A percentile compares a stretch with the other conserved stretches of the same genome.
These are phyloP conservation scores for Xiphophorus hellerii DNA, from an alignment of 2,113 vertebrate genomes.

Conservation along the genomic window DNA sequence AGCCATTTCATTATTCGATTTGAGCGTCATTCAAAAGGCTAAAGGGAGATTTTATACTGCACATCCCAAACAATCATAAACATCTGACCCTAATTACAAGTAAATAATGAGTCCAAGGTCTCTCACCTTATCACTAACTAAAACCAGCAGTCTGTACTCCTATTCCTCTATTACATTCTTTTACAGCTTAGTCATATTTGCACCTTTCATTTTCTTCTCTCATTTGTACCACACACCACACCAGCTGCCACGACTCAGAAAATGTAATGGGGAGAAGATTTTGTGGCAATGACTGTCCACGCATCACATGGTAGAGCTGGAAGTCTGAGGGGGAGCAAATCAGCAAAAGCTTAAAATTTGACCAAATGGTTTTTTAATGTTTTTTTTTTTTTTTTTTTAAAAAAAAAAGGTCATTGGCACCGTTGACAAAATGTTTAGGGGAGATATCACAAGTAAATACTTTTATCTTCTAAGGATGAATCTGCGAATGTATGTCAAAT, in stretches of 20 bases:
- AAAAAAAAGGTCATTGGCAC: neutral
- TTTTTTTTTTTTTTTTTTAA: too few relatives aligned
- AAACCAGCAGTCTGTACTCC: neutral
- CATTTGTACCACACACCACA: neutral
- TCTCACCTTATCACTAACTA: too few relatives aligned
- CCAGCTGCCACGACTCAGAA: neutral
- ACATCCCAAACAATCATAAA: too few relatives aligned
- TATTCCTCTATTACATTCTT: neutral
- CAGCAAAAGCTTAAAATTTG: neutral
- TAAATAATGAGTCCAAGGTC: too few relatives aligned
- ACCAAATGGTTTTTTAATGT: neutral
- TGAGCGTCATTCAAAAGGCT: too few relatives aligned
- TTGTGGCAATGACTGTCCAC: neutral
- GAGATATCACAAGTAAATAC: neutral
- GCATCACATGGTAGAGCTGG: neutral
- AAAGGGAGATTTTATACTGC: too few relatives aligned
- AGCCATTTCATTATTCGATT: too few relatives aligned
- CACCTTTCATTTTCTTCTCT: neutral
- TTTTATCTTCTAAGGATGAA: conserved; percentile 13
- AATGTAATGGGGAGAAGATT: neutral
- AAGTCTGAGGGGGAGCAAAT: neutral
- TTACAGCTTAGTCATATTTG: too few relatives aligned
- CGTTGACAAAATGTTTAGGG: neutral
- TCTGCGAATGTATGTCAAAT: conserved; percentile 37
- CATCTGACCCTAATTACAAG: too few relatives aligned